Conservation (phyloP, 2,113 vertebrate species). For the Symphodus melops region DNA sequence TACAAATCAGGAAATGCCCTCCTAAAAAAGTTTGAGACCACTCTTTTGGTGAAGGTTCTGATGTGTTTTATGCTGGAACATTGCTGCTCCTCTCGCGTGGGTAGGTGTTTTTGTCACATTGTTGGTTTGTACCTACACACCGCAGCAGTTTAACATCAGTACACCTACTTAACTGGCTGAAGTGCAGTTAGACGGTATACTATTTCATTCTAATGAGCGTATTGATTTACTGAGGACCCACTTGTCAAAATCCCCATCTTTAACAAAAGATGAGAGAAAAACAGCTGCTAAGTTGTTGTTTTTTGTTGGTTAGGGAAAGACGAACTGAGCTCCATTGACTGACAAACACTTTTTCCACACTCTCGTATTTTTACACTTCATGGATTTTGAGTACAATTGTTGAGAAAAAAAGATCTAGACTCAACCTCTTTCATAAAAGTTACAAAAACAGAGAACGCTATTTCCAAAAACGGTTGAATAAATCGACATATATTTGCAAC, state of each 20-base stretch:
- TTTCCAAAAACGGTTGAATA: background rate
- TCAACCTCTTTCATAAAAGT: background rate
- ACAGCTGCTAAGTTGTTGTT: background rate
- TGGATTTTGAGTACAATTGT: no score
- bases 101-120: slow-evolving; percentile 29
- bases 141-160: slow-evolving; percentile 25
- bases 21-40: slow-evolving; percentile 9
- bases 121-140: slow-evolving; percentile 24
- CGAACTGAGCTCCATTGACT: background rate
- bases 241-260: slow-evolving; percentile 6
- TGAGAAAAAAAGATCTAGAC: no score
- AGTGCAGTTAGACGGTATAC: background rate
- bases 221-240: background rate
- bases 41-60: slow-evolving; percentile 15
- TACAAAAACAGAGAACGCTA: background rate
- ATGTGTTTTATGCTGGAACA: slow-evolving; percentile 8
- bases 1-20: background rate
- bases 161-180: background rate
- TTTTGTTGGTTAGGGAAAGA: background rate
- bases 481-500: no score
- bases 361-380: background rate
- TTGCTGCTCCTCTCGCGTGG: slow-evolving; percentile 6
- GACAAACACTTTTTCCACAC: background rate
- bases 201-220: slow-evolving; percentile 4
- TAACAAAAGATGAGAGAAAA: background rate